These are phyloP conservation scores for Bufo bufo DNA, from an alignment of 2,113 vertebrate species.

Conservation along the genomic window DNA sequence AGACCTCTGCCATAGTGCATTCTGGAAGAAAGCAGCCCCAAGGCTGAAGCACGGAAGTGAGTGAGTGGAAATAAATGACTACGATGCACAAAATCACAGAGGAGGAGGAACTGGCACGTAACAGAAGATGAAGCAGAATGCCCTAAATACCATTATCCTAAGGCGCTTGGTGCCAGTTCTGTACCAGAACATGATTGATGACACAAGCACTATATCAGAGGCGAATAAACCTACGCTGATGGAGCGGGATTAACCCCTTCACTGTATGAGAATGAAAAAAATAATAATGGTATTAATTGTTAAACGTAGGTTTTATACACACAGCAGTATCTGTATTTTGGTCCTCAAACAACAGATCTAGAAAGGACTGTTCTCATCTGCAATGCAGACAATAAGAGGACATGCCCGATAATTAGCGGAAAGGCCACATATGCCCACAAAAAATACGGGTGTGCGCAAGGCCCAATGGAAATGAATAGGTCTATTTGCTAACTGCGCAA, in stretches of 20 bases:
- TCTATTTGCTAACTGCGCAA: no score
- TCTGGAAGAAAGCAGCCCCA: conserved; percentile 15
- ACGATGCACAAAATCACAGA: conserved; percentile 33
- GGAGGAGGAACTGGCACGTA: background rate
- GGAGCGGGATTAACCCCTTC: background rate
- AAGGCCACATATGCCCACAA: no score
- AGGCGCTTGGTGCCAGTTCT: conserved; percentile 22
- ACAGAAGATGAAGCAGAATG: conserved; percentile 12
- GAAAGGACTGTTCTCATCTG: no score
- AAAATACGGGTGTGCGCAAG: no score
- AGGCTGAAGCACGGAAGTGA: background rate
- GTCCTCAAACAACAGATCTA: no score
- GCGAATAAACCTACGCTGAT: background rate
- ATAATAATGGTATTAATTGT: no score
- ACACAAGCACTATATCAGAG: conserved; percentile 7
- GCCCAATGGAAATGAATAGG: no score
- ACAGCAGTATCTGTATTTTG: no score
- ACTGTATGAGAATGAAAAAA: background rate
- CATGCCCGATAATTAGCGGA: no score
- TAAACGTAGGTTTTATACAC: no score
- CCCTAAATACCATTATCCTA: conserved; percentile 31
- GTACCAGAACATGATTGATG: conserved; percentile 33
- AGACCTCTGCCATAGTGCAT: background rate
- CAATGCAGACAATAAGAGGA: no score
- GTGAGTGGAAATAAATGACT: conserved; percentile 38